Evolutionary conservation across 2,113 vertebrate genomes (phyloP), one percentile per base, ranked within the genome.

Genomic region (Carlito syrichta): DNA sequence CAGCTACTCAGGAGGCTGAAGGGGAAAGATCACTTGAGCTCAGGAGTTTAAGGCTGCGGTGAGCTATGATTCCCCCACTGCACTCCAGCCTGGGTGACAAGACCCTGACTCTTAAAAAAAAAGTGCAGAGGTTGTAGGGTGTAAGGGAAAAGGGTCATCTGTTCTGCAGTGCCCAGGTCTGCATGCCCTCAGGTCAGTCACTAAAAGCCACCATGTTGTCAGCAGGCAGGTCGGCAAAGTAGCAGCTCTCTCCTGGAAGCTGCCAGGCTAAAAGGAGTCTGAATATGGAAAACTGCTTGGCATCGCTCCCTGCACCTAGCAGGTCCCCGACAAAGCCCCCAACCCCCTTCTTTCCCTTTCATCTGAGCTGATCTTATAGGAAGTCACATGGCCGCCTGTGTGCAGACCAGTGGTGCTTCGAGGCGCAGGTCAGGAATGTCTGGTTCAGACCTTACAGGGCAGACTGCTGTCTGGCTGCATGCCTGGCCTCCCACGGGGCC

Each of bases 251-350:
- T 68, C 62, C 6, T 23, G 77, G 58, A 32, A 62, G n/a, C 0
- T 5, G 32, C 4, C 35, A 68, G 88, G 84, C 87, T 35, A 27
- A 58, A 10, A 32, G 1, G 52, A 50, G 35, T 83, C 1, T 1
- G 11, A 10, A 54, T 0, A 8, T 1, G 2, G 2, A 19, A 50
- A 63, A 13, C 17, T 13, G 0, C 45, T 12, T 0, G 2, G 35
- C 8, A 4, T 22, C 8, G 8, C 9, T 30, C 32, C 14, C 22
- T 3, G 20, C 2, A 4, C 27, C 19, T 0, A 5, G 50, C 0
- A 20, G 32, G 45, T 23, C 73, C 27, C 4, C 0, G 4, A 22
- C n/a, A 50, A 32, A 68, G 77, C 63, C 35, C 22, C 38, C 30
- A 3, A 5, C 32, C 6, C 10, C 50, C 62, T 77, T 19, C 66